Base-by-base conservation (phyloP, 2,113 vertebrate species). In the Microcebus murinus region DNA sequence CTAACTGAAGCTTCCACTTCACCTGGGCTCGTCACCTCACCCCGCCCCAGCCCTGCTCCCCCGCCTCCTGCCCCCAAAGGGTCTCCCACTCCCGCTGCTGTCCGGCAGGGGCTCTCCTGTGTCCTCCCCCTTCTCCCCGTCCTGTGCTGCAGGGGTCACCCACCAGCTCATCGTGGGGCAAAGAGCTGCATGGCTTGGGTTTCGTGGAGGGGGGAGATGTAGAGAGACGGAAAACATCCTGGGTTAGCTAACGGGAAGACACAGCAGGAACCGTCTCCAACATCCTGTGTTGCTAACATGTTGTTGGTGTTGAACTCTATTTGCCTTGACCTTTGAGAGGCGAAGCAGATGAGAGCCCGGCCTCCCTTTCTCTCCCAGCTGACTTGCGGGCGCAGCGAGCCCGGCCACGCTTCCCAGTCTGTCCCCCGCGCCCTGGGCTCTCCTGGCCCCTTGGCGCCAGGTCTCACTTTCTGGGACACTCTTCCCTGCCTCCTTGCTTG, bases 1-100 rank as follows among this genome's bases (percentile, higher is more conserved):
- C 57, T 90, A 8, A 23, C 29, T 1, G 13, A 88, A 42, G n/a
- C 21, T 52, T 80, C 74, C 48, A 14, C 21, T 87, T 48, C 8
- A 17, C 73, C 20, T 1, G 7, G 21, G 29, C 3, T 14, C 63
- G 27, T 77, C 36, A 0, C 0, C 36, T 82, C 25, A 0, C 0
- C 4, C 45, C n/a, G 45, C 27, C 9, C 13, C 17, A 18, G 25
- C 29, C 42, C 55, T 55, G 21, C 36, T 45, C 39, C 21, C 27
- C 20, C 21, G 5, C 34, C 20, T 70, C 25, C 59, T 31, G 27
- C 55, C 71, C 25, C n/a, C 20, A 39, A 29, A 67, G 10, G 21
- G 87, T 11, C 90, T 59, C 7, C 68, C 31, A 1, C 1, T 15
- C 11, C 25, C 0, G 0, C 1, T 9, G 34, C 90, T 42, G 31